A percentile compares a stretch with the other conserved stretches of the same genome.
Conservation (phyloP, 2,888 invertebrate species). For the Rhodophaea formosa region DNA sequence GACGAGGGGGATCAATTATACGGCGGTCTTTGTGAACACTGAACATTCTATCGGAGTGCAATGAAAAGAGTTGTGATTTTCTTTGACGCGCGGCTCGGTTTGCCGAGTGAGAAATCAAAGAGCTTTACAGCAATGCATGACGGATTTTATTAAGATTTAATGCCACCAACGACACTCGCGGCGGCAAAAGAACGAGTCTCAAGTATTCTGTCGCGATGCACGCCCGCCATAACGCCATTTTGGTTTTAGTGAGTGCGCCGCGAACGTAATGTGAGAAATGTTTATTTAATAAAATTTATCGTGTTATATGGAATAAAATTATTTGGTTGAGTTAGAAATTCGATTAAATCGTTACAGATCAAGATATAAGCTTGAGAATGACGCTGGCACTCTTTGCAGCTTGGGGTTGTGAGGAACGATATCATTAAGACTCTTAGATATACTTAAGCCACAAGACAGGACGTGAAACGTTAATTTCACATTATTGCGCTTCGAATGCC, state of each 20-base stretch:
- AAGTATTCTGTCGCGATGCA: slow-evolving; percentile 68
- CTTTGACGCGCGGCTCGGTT: slow-evolving; percentile 79
- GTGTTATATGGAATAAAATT: too few relatives aligned
- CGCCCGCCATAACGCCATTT: slow-evolving; percentile 76
- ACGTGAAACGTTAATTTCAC: too few relatives aligned
- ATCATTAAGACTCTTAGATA: too few relatives aligned
- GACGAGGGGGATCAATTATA: slow-evolving; percentile 69
- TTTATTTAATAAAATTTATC: not conserved
- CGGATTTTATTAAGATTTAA: slow-evolving; percentile 81
- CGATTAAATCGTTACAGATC: too few relatives aligned
- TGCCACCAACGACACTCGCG: slow-evolving; percentile 78
- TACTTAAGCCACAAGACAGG: too few relatives aligned
- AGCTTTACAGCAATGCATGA: slow-evolving; percentile 74
- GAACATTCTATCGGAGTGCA: slow-evolving; percentile 72
- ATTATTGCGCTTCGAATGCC: too few relatives aligned
- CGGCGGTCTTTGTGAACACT: slow-evolving; percentile 66
- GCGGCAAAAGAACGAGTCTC: slow-evolving; percentile 79
- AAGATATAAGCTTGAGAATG: too few relatives aligned
- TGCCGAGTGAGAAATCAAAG: slow-evolving; percentile 81
- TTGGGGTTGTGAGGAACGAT: too few relatives aligned
- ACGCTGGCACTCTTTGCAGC: too few relatives aligned
- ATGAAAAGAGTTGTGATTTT: slow-evolving; percentile 81
- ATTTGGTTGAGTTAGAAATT: too few relatives aligned
- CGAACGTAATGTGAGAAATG: slow-evolving; percentile 23
- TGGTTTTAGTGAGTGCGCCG: slow-evolving; percentile 61